phyloP scores from a whole-genome alignment of 1,140 invertebrate genomes.

The Mylabris phalerata region DNA sequence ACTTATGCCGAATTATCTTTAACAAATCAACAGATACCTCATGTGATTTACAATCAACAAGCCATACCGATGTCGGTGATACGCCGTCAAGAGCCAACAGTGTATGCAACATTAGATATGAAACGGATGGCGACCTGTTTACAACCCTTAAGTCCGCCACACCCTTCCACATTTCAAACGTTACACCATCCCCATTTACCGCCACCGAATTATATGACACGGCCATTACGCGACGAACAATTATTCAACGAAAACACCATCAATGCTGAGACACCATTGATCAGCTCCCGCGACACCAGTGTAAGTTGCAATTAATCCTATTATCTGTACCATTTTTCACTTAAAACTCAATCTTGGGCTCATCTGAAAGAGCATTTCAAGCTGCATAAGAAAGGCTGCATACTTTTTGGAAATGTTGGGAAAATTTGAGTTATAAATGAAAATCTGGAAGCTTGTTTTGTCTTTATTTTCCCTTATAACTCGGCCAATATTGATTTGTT shows the following conservation, averaged over 20 bases:
- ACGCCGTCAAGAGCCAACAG: slow-evolving; percentile 41
- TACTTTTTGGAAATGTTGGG: too few relatives aligned
- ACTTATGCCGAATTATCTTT: slow-evolving; percentile 48
- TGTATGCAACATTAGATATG: slow-evolving; percentile 48
- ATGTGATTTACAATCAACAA: slow-evolving; percentile 41
- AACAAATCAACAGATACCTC: slow-evolving; percentile 41
- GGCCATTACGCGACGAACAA: slow-evolving; percentile 35
- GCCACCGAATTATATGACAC: slow-evolving; percentile 30
- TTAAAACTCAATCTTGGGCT: too few relatives aligned
- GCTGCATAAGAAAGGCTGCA: too few relatives aligned
- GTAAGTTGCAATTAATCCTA: slow-evolving; percentile 25
- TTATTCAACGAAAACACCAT: slow-evolving; percentile 33
- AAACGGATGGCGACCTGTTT: slow-evolving; percentile 33
- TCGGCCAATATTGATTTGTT: too few relatives aligned
- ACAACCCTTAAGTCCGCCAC: slow-evolving; percentile 33
- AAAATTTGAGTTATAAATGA: too few relatives aligned
- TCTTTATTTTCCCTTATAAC: too few relatives aligned
- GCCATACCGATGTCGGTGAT: slow-evolving; percentile 39
- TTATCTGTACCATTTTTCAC: too few relatives aligned
- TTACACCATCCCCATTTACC: slow-evolving; percentile 38
- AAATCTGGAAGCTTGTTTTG: too few relatives aligned
- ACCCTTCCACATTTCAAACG: slow-evolving; percentile 36
- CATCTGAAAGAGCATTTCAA: too few relatives aligned
- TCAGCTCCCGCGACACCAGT: slow-evolving; percentile 33
- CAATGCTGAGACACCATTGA: slow-evolving; percentile 36